phyloP scores from a whole-genome alignment of 2,113 vertebrate species.

The human region DNA sequence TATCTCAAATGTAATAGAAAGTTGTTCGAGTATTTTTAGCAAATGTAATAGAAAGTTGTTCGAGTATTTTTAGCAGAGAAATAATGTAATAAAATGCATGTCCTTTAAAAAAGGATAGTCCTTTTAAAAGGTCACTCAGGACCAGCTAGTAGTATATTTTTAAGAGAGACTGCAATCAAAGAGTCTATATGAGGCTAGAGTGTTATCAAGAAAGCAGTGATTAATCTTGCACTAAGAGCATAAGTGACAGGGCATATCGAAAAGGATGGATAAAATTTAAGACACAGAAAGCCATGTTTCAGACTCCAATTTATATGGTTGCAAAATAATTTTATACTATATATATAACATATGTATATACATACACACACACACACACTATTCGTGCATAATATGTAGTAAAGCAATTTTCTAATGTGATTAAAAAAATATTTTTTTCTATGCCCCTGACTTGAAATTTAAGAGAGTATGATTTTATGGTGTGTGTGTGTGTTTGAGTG shows the following conservation, averaged over 20 bases:
- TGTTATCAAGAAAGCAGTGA: background rate
- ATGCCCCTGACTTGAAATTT: background rate
- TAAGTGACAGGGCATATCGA: background rate
- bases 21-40: background rate
- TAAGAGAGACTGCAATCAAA: background rate
- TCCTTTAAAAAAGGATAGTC: background rate
- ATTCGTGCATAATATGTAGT: no score
- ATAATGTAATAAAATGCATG: background rate
- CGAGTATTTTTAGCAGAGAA: no score
- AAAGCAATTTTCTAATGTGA: background rate
- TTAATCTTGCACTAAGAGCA: background rate
- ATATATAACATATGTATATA: background rate
- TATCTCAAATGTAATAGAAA: background rate
- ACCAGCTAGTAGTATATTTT: background rate
- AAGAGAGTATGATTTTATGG: background rate
- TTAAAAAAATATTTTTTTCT: background rate
- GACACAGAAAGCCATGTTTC: background rate
- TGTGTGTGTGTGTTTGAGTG: background rate
- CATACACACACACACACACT: no score
- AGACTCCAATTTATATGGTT: background rate
- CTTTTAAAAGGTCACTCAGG: background rate
- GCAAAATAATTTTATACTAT: background rate
- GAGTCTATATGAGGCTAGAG: background rate
- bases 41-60: no score
- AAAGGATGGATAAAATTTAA: background rate